These are phyloP conservation scores for Ectemnius cavifrons DNA, from an alignment of 2,888 invertebrate species.

Conservation along the genomic window DNA sequence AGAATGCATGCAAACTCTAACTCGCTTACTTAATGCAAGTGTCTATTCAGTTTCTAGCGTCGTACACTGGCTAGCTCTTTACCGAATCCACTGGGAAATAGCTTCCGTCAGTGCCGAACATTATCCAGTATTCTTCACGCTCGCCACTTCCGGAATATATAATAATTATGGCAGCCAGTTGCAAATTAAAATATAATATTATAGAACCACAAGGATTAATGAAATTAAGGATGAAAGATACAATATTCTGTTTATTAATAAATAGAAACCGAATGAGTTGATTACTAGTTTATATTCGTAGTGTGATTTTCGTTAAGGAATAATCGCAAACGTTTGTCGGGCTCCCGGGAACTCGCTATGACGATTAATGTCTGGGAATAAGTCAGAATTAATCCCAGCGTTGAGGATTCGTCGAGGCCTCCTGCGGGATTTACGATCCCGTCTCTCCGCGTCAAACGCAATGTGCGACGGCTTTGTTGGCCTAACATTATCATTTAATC, in stretches of 20 bases:
- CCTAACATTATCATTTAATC: slow-evolving; percentile 56
- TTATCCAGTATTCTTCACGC: too few relatives aligned
- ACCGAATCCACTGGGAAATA: slow-evolving; percentile 32
- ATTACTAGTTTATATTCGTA: too few relatives aligned
- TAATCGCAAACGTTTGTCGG: too few relatives aligned
- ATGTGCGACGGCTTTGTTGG: slow-evolving; percentile 36
- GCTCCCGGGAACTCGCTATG: background rate
- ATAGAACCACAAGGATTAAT: too few relatives aligned
- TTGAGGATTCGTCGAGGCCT: slow-evolving; percentile 38
- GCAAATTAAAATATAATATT: too few relatives aligned
- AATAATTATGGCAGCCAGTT: too few relatives aligned
- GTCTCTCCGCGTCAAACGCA: slow-evolving; percentile 46
- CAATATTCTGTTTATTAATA: too few relatives aligned
- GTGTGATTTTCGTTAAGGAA: too few relatives aligned
- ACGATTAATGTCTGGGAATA: slow-evolving; percentile 12
- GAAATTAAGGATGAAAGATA: too few relatives aligned
- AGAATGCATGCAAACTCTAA: slow-evolving; percentile 49
- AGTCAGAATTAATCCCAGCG: slow-evolving; percentile 44
- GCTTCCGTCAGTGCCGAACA: background rate
- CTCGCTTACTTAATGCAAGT: slow-evolving; percentile 58
- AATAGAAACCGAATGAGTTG: too few relatives aligned
- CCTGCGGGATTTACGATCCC: slow-evolving; percentile 43
- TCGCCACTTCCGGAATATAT: too few relatives aligned
- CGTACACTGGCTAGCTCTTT: slow-evolving; percentile 32
- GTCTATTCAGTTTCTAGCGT: slow-evolving; percentile 46